A percentile compares a stretch with the other conserved stretches of the same genome.
phyloP scores from a whole-genome alignment of 2,888 invertebrate species.

The Caenorhabditis sinica region DNA sequence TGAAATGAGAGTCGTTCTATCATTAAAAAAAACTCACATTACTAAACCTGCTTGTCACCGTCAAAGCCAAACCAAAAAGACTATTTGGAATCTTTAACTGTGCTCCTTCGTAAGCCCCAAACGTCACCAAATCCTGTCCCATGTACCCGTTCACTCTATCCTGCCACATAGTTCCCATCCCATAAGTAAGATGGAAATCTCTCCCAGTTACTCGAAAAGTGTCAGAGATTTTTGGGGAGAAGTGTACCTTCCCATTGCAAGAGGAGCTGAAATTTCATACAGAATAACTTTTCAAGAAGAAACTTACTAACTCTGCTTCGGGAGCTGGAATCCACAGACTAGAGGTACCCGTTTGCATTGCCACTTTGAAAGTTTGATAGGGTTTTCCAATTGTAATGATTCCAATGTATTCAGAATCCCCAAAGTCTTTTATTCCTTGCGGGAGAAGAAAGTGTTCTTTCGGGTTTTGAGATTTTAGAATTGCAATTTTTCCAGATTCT shows the following conservation, averaged over 20 bases:
- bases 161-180: constrained; percentile 34
- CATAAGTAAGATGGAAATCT: constrained; percentile 24
- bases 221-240: constrained; percentile 28
- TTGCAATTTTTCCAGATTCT: constrained; percentile 21
- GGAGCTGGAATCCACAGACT: constrained; percentile 50
- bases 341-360: constrained; percentile 29
- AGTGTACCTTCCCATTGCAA: constrained; percentile 35
- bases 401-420: constrained; percentile 54
- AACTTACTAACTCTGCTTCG: constrained; percentile 29
- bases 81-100: constrained; percentile 45
- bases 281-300: neutral
- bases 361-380: constrained; percentile 45
- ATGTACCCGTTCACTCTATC: constrained; percentile 38
- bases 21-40: constrained; percentile 9
- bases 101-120: constrained; percentile 33
- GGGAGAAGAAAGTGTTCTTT: constrained; percentile 2
- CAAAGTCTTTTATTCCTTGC: constrained; percentile 32
- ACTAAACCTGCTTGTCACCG: constrained; percentile 1
- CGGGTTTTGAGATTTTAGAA: neutral
- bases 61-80: constrained; percentile 33
- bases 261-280: constrained; percentile 21
- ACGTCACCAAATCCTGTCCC: constrained; percentile 49
- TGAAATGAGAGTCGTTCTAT: neutral
- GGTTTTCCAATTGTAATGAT: constrained; percentile 54
- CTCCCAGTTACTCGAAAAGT: constrained; percentile 31